Percentiles rank a stretch among this genome's conserved stretches.
phyloP scores from a whole-genome alignment of 2,797 vertebrate genomes.

The Cossypha caffra region DNA sequence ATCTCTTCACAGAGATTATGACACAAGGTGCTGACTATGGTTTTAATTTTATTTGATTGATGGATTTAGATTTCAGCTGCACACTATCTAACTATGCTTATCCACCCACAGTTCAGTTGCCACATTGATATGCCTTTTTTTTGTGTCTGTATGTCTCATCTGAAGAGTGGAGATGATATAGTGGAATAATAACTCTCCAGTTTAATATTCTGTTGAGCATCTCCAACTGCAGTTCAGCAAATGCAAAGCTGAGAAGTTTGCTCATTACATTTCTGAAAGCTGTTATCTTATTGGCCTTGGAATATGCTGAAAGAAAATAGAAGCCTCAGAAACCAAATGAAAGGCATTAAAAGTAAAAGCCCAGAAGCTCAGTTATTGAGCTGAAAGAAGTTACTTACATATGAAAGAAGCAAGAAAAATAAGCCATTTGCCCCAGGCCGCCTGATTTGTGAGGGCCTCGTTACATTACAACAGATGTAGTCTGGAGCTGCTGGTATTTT shows the following conservation, averaged over 20 bases:
- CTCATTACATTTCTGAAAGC: conserved; percentile 28
- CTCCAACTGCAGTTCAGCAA: conserved; percentile 2
- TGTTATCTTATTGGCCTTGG: conserved; percentile 16
- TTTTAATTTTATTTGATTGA: conserved; percentile 70
- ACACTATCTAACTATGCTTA: conserved; percentile 18
- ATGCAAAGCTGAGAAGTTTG: conserved; percentile 13
- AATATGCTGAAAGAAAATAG: conserved; percentile 25
- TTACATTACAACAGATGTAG: background rate
- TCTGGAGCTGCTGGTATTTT: background rate
- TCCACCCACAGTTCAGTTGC: conserved; percentile 35
- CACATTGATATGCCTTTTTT: background rate
- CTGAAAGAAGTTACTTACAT: conserved; percentile 37
- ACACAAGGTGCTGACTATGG: conserved; percentile 56
- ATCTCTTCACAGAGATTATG: conserved; percentile 58
- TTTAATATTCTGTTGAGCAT: conserved; percentile 55
- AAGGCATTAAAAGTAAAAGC: conserved; percentile 29
- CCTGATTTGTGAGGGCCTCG: background rate
- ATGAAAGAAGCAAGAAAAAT: conserved; percentile 42
- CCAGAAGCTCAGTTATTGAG: conserved; percentile 20
- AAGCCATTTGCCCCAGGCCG: background rate
- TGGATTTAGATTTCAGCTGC: conserved; percentile 52
- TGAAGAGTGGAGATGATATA: conserved; percentile 39
- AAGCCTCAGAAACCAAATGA: conserved; percentile 11
- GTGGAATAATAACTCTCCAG: conserved; percentile 30
- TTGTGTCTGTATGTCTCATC: background rate